Evolutionary conservation across 2,113 vertebrate species (phyloP).

Genomic region (Rutilus rutilus): DNA sequence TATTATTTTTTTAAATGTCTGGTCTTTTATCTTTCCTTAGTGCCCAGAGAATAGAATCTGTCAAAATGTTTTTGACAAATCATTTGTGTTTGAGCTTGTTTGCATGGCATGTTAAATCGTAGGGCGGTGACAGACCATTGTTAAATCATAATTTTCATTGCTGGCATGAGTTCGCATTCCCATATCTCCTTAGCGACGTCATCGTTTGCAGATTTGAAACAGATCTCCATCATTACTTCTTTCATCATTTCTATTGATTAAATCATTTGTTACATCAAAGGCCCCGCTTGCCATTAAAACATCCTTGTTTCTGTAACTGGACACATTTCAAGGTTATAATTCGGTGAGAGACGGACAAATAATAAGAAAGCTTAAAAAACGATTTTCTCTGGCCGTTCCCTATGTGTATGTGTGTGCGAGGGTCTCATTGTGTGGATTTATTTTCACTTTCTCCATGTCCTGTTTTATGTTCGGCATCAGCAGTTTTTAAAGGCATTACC

Average conservation of each 20-base stretch:
- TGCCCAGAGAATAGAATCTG: constrained; percentile 11
- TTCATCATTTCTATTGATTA: constrained; percentile 55
- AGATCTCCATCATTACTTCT: constrained; percentile 46
- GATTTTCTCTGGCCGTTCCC: constrained; percentile 31
- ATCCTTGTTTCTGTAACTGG: constrained; percentile 29
- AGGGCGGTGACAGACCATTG: constrained; percentile 34
- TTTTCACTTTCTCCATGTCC: constrained; percentile 62
- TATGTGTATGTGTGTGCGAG: constrained; percentile 39
- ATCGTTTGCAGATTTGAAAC: constrained; percentile 55
- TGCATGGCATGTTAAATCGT: constrained; percentile 54
- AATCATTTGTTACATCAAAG: constrained; percentile 48
- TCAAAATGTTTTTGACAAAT: constrained; percentile 16
- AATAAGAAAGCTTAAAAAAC: constrained; percentile 56
- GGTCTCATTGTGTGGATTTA: constrained; percentile 61
- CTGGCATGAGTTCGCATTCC: constrained; percentile 6
- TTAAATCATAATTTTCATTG: constrained; percentile 23
- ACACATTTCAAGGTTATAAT: constrained; percentile 57
- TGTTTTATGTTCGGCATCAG: constrained; percentile 62
- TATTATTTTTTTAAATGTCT: background rate
- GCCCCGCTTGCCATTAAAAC: constrained; percentile 25
- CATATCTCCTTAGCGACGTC: constrained; percentile 19
- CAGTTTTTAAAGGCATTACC: constrained; percentile 63
- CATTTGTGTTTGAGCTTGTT: background rate
- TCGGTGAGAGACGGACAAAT: constrained; percentile 53
- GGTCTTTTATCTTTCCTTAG: background rate